These are phyloP conservation scores for Vidua chalybeata DNA, from an alignment of 2,113 vertebrate species.

Conservation along the genomic window DNA sequence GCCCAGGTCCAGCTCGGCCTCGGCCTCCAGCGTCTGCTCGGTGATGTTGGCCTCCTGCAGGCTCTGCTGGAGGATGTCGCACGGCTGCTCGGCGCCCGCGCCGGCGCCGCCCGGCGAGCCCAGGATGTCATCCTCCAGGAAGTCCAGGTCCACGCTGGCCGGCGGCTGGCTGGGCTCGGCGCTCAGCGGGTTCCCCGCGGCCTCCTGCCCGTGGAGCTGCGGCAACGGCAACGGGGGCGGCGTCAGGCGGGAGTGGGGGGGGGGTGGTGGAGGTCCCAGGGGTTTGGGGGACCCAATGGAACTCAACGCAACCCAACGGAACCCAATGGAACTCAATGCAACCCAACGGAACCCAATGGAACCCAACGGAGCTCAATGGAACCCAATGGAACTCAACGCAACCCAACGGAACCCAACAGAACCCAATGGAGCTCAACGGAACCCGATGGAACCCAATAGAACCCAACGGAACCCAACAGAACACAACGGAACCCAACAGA, in stretches of 20 bases:
- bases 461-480: fast-evolving
- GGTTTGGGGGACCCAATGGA: no score
- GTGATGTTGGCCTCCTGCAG: conserved; percentile 98
- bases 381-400: fast-evolving
- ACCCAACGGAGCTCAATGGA: fast-evolving
- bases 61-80: conserved; percentile 97
- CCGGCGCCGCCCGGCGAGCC: conserved; percentile 77
- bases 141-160: conserved; percentile 94
- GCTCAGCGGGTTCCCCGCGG: conserved; percentile 85
- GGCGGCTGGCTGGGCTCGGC: conserved; percentile 74
- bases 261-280: fast-evolving
- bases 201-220: conserved; percentile 87
- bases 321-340: fast-evolving
- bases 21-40: conserved; percentile 92
- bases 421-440: no score
- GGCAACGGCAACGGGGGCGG: no score
- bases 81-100: conserved; percentile 80
- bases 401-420: fast-evolving
- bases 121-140: conserved; percentile 94
- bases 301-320: not conserved
- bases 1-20: conserved; percentile 91
- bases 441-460: fast-evolving
- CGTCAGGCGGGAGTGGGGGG: no score
- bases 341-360: fast-evolving
- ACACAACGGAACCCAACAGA: fast-evolving